Base-by-base conservation (phyloP, 2,113 vertebrate genomes). In the Nematolebias whitei region DNA sequence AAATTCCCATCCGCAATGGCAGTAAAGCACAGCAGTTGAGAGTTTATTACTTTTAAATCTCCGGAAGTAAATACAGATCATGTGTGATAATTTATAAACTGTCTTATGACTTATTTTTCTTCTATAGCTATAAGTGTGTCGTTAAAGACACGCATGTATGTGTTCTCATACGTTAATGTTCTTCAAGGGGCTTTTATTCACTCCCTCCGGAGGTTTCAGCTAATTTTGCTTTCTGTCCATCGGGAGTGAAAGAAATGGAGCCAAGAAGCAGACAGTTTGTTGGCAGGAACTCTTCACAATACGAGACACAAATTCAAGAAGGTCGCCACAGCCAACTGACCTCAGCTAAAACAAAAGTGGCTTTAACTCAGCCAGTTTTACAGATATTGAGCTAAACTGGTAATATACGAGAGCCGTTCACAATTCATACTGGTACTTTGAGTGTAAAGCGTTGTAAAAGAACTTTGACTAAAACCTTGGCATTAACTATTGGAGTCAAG, bases 131-230 rank as follows among this genome's bases (percentile, higher is more conserved):
- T 35, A 35, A 35, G 10, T 52, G 38, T 70, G 40, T 45, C 61
- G 39, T 48, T 73, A 9, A 55, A 51, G 41, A 39, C 18, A 8
- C 48, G 24, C 51, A 61, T 13, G 2, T 24, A 45, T 62, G 29
- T 52, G 41, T 39, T 76, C 48, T 62, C 71, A 69, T 29, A 62
- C 35, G 63, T 56, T 49, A 49, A 50, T n/a, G 24, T 38, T 20
- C 49, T 26, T 76, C 38, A 1, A 23, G 54, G 58, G 47, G 26
- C 32, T 8, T 45, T 71, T 7, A 32, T 38, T 54, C 22, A 39
- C 41, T 65, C 23, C 2, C 22, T n/a, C 24, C 18, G 16, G 32
- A 71, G 43, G 52, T 48, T 59, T 16, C 0, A 2, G 48, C 49
- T 18, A 47, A 43, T 55, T 68, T 43, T 26, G 47, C 20, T 54